Evolutionary conservation across 2,113 vertebrate species (phyloP), one percentile per base, ranked within the genome.

Genomic region (Thalassoma bifasciatum): DNA sequence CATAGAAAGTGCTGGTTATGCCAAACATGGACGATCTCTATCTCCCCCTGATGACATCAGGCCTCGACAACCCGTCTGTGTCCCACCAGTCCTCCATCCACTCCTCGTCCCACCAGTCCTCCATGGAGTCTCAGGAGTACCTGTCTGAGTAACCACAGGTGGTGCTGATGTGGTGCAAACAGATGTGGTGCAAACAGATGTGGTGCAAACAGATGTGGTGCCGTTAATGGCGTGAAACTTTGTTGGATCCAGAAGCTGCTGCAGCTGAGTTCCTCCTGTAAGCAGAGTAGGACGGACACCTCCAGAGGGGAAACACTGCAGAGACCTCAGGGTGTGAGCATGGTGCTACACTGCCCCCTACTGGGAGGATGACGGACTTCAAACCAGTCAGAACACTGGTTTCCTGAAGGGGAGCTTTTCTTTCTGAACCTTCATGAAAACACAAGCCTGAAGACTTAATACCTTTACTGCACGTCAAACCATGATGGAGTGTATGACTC

Each of bases 1-100:
- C 73, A 82, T 89, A 96, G 96, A 96, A 96, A 92, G 92, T 95
- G 49, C 76, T 96, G 80, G 95, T 96, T 79, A 96, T 96, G 95
- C 96, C 95, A 52, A 96, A 96, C 83, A 96, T 96, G 95, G 95
- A 96, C 0, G 95, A 96, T 75, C 86, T 96, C 16, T 94, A 95
- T 81, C 72, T 96, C 44, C 95, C 95, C 13, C 92, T 96, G 85
- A 96, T 96, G 96, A 82, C 90, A 47, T 94, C 95, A 0, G 91
- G 92, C 37, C 83, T 94, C 85, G 94, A 95, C 5, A 87, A 87
- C 42, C 80, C 82, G 11, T 63, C 95, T 40, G 74, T 90, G 10
- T 89, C 90, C 0, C 84, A 75, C 14, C 93, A 84, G 8, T 93
- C 87, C 57, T 92, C 95, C 72, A 49, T 87, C 49, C 92, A 88